phyloP scores from a whole-genome alignment of 2,113 vertebrate genomes.

The Sorex fumeus region DNA sequence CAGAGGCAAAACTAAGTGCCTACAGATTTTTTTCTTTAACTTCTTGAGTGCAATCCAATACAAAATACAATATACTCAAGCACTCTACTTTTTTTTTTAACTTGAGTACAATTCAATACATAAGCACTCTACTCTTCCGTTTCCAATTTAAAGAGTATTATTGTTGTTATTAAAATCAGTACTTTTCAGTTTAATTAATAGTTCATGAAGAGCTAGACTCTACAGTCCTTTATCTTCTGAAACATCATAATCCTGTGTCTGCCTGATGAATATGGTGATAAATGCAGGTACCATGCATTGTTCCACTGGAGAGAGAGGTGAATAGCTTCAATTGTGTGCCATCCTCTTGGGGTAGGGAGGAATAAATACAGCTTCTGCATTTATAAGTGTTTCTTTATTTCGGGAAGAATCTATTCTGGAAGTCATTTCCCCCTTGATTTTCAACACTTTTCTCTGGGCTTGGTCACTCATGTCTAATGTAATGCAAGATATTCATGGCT shows the following conservation, averaged over 20 bases:
- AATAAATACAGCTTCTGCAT: not conserved
- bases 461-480: not conserved
- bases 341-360: not conserved
- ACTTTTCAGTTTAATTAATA: slow-evolving; percentile 13
- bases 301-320: not conserved
- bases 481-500: not conserved
- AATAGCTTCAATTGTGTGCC: not conserved
- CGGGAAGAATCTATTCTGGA: not conserved
- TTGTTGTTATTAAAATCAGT: not conserved
- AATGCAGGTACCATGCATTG: not conserved
- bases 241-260: not conserved
- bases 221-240: slow-evolving; percentile 11
- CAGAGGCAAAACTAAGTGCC: not conserved
- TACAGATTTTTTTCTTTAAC: not conserved
- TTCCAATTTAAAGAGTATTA: not conserved
- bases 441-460: not conserved
- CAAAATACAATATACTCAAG: too few species aligned
- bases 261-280: not conserved
- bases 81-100: not conserved
- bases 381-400: not conserved
- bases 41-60: not conserved
- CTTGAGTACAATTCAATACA: not conserved
- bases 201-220: not conserved
- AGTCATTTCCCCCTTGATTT: not conserved
- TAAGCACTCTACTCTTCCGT: not conserved